phyloP scores from a whole-genome alignment of 1,140 invertebrate genomes.

The Macrosteles quadrilineatus region DNA sequence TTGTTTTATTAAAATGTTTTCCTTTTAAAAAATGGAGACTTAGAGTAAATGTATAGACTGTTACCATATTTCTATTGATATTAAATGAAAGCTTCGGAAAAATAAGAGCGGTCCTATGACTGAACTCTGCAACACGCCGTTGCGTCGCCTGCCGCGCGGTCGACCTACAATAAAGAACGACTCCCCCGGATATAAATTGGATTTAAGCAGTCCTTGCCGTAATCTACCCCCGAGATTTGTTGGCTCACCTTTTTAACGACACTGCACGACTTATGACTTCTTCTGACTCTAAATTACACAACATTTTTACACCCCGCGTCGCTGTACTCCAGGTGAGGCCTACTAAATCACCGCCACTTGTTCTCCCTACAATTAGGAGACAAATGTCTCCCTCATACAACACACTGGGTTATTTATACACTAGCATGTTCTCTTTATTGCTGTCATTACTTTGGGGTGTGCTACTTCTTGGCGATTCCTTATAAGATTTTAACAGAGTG shows the following conservation, averaged over 20 bases:
- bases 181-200: conserved; percentile 27
- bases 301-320: conserved; percentile 16
- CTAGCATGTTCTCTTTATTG: conserved; percentile 14
- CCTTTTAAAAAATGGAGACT: no score
- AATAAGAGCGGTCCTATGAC: neutral
- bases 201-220: conserved; percentile 25
- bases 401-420: conserved; percentile 2
- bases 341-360: neutral
- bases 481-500: neutral
- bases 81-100: no score
- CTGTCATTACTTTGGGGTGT: neutral
- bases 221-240: conserved; percentile 20
- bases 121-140: neutral
- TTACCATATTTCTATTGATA: no score
- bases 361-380: conserved; percentile 21
- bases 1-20: no score
- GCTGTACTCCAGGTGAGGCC: neutral
- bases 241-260: conserved; percentile 26
- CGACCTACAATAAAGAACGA: conserved; percentile 9
- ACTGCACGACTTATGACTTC: conserved; percentile 25
- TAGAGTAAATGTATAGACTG: no score
- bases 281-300: conserved; percentile 12
- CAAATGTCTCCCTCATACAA: conserved; percentile 10
- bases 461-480: no score
- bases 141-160: no score